These are phyloP conservation scores for Mustela lutreola DNA, from an alignment of 2,113 vertebrate genomes.

Conservation along the genomic window DNA sequence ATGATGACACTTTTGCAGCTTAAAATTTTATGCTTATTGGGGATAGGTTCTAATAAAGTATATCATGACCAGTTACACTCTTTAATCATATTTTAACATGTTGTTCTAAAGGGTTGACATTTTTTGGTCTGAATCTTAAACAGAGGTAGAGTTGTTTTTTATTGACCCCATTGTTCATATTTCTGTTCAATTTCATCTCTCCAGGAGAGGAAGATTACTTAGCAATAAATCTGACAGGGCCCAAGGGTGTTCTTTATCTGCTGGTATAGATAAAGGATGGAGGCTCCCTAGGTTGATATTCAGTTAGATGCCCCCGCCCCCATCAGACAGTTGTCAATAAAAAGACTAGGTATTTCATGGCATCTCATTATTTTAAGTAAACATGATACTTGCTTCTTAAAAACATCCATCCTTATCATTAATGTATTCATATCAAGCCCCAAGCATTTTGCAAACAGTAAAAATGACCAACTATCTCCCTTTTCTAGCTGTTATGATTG, in stretches of 20 bases:
- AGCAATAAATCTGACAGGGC: background rate
- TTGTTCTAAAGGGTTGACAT: background rate
- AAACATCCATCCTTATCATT: background rate
- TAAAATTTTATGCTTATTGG: background rate
- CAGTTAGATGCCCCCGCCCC: background rate
- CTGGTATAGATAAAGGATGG: background rate
- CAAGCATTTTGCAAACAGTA: background rate
- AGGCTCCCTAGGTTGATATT: background rate
- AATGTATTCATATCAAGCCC: background rate
- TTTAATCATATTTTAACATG: background rate
- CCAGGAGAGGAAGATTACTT: background rate
- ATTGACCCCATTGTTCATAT: background rate
- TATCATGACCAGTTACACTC: background rate
- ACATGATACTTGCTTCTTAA: background rate
- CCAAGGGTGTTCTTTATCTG: background rate
- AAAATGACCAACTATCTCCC: background rate
- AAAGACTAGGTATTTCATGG: background rate
- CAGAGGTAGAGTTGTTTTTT: background rate
- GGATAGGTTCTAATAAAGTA: background rate
- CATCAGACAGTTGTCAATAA: background rate
- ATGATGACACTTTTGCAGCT: background rate
- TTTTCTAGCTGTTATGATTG: background rate
- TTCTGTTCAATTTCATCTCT: conserved; percentile 2
- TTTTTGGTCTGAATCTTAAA: background rate
- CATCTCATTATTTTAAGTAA: background rate